Conservation (phyloP, 2,113 vertebrate species). For the Apodemus sylvaticus region DNA sequence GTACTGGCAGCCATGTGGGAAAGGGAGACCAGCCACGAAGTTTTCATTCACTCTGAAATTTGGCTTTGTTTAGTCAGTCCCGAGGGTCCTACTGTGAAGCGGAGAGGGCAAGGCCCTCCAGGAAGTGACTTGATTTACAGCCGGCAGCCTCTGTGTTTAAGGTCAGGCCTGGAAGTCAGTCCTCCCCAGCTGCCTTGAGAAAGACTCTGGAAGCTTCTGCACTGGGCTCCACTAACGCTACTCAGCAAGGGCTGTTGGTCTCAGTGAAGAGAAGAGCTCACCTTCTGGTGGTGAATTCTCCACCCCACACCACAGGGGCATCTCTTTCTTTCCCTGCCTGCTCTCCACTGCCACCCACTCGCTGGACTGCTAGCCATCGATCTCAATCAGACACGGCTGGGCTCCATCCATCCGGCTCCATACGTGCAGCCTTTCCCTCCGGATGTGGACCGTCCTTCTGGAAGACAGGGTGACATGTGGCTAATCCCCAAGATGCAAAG, state of each 20-base stretch:
- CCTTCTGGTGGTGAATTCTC: neutral
- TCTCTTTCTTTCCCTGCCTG: neutral
- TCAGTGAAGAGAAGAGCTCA: neutral
- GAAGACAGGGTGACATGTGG: neutral
- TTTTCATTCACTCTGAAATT: slow-evolving; percentile 60
- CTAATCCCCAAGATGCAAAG: neutral
- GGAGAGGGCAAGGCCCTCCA: neutral
- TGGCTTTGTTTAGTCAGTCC: slow-evolving; percentile 50
- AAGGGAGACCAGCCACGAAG: slow-evolving; percentile 5
- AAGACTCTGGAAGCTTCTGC: neutral
- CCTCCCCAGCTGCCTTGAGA: neutral
- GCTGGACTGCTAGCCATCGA: too few relatives aligned
- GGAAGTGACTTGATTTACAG: neutral
- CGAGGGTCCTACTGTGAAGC: slow-evolving; percentile 16
- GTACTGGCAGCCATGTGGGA: slow-evolving; percentile 28
- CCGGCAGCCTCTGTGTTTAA: neutral
- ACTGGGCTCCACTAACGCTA: neutral
- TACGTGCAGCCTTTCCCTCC: neutral
- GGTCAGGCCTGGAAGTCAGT: neutral
- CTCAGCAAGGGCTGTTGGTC: neutral
- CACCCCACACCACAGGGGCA: too few relatives aligned
- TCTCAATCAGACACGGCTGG: neutral
- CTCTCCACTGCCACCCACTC: neutral
- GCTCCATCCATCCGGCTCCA: too few relatives aligned
- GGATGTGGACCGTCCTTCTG: neutral